These are phyloP conservation scores for Gnatocerus cornutus DNA, from an alignment of 2,888 invertebrate species.

Conservation along the genomic window DNA sequence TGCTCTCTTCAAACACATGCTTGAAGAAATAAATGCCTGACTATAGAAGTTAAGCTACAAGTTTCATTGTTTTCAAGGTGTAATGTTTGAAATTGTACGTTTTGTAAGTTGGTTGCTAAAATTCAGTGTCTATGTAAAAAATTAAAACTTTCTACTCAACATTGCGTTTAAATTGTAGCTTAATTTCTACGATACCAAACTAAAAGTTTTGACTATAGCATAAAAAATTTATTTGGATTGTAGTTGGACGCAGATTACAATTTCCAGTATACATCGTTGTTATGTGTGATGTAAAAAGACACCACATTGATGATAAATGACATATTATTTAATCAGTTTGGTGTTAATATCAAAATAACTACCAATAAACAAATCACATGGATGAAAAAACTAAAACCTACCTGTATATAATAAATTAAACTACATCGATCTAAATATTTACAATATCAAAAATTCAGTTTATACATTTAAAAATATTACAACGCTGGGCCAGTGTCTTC, in stretches of 20 bases:
- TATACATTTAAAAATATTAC: constrained; percentile 61
- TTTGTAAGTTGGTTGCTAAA: too few relatives aligned
- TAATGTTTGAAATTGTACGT: too few relatives aligned
- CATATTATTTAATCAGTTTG: constrained; percentile 43
- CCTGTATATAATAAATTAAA: constrained; percentile 59
- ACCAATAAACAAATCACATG: constrained; percentile 57
- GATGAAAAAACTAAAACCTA: constrained; percentile 50
- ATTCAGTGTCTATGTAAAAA: too few relatives aligned
- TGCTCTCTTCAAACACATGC: constrained; percentile 67
- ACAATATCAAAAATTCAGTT: constrained; percentile 51
- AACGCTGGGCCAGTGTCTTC: constrained; percentile 73
- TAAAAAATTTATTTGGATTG: too few relatives aligned
- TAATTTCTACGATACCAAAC: too few relatives aligned
- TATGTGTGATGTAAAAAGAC: background rate
- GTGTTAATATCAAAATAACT: constrained; percentile 47
- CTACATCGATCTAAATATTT: constrained; percentile 51
- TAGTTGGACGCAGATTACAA: too few relatives aligned
- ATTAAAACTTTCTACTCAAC: too few relatives aligned
- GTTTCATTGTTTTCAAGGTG: too few relatives aligned
- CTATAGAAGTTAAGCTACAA: constrained; percentile 58
- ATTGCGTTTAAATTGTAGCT: too few relatives aligned
- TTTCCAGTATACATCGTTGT: too few relatives aligned
- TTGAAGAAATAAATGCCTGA: constrained; percentile 70
- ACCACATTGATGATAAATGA: constrained; percentile 21
- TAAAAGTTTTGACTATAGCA: too few relatives aligned